Percentiles rank a stretch among this genome's conserved stretches.
These are phyloP conservation scores for Silurus asotus DNA, from an alignment of 2,113 vertebrate species.

Conservation along the genomic window DNA sequence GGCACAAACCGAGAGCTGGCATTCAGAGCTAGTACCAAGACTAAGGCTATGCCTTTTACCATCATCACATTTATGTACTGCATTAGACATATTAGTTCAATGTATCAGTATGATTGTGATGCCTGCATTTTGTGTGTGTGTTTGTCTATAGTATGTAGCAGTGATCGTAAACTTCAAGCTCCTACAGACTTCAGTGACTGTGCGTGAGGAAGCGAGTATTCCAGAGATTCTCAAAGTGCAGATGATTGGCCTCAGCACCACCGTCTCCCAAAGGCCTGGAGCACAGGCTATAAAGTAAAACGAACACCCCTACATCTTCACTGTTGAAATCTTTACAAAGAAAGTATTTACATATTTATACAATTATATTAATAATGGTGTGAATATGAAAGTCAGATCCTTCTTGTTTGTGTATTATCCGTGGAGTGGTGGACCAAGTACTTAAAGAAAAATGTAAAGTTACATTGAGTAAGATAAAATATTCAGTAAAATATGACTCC, in stretches of 20 bases:
- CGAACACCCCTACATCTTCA: not conserved
- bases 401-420: not conserved
- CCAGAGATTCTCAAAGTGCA: slow-evolving; percentile 92
- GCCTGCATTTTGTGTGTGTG: slow-evolving; percentile 11
- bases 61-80: not conserved
- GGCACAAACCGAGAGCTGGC: too few relatives aligned
- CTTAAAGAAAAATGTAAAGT: too few relatives aligned
- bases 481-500: too few relatives aligned
- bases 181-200: slow-evolving; percentile 83
- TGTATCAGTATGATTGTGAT: not conserved
- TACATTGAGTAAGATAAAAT: too few relatives aligned
- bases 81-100: not conserved
- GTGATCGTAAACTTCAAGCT: slow-evolving; percentile 86
- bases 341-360: not conserved
- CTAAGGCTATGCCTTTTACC: not conserved
- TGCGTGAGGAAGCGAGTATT: slow-evolving; percentile 81
- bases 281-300: slow-evolving; percentile 90
- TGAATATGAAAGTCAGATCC: not conserved
- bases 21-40: not conserved
- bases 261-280: slow-evolving; percentile 88
- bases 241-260: slow-evolving; percentile 87
- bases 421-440: not conserved
- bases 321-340: not conserved
- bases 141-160: slow-evolving; percentile 82
- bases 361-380: not conserved